Evolutionary conservation across 1,140 invertebrate species (phyloP), one percentile per base, ranked within the genome.

Genomic region (Drosophila erecta): DNA sequence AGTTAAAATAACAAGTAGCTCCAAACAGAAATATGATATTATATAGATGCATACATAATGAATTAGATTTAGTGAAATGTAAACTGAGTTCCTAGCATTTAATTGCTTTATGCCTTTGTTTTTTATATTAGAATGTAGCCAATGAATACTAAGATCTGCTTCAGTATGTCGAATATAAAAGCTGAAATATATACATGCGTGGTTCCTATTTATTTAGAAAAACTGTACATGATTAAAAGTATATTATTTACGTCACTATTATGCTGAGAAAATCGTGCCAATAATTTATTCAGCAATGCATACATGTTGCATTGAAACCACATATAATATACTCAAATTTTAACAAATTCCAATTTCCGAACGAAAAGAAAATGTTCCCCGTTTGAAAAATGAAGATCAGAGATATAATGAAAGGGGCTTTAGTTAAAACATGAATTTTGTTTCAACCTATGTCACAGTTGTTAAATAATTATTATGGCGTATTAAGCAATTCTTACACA

Each of bases 101-200:
- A 71, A 90, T 81, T 90, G 86, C 86, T 90, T 90, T 90, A 86
- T 90, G 86, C 86, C 81, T 90, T 90, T 90, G 81, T 90, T 90
- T 90, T 77, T 57, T 81, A 81, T 70, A 66, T 85, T 72, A 78
- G 50, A 59, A 74, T 74, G 40, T 54, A 61, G 72, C 49, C 14
- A 30, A 72, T 47, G 46, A 54, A 64, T 59, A 60, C 47, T 53
- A 17, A 60, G 50, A 64, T 37, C 37, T 50, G 35, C 35, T 76
- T 75, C 61, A 62, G 73, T 54, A 17, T 66, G 72, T 70, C 70
- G 51, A 79, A 37, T 44, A 14, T 10, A 41, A 46, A 69, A 46
- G 10, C 47, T 44, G 27, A 44, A 44, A 17, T 27, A 27, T 43
- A 55, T 44, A 47, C n/a, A 33, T 54, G 17, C n/a, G 14, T 60